Evolutionary conservation across 2,888 invertebrate species (phyloP).

Genomic region (Cremastinae sp.): DNA sequence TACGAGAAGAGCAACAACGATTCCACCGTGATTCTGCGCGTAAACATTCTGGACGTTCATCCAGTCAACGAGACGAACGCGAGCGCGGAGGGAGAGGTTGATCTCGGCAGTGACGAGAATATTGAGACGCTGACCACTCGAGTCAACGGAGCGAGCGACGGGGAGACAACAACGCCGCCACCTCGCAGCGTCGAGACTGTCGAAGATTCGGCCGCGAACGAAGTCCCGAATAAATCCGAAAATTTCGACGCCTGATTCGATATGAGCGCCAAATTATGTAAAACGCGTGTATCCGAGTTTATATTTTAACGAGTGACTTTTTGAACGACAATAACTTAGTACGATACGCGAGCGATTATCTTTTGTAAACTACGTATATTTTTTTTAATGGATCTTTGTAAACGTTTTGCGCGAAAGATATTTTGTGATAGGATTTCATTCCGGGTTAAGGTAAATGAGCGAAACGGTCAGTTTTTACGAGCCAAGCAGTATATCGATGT

Average conservation of each 20-base stretch:
- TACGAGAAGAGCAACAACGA: constrained; percentile 80
- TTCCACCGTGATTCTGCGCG: constrained; percentile 79
- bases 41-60: constrained; percentile 81
- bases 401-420: background rate
- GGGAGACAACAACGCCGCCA: constrained; percentile 62
- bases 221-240: constrained; percentile 73
- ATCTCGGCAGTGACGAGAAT: constrained; percentile 56
- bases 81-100: constrained; percentile 45
- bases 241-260: constrained; percentile 70
- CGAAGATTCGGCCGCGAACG: constrained; percentile 77
- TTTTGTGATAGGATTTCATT: constrained; percentile 1
- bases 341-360: constrained; percentile 8
- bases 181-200: constrained; percentile 75
- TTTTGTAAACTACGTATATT: constrained; percentile 8
- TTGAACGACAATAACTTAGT: background rate
- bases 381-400: constrained; percentile 27
- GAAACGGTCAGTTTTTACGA: background rate
- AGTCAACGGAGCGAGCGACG: constrained; percentile 23
- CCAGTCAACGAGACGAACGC: constrained; percentile 74
- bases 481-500: too few relatives aligned
- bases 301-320: constrained; percentile 8
- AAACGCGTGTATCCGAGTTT: constrained; percentile 13
- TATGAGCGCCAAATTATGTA: background rate
- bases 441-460: background rate
- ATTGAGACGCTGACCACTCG: constrained; percentile 59